phyloP scores from a whole-genome alignment of 2,888 invertebrate genomes.

The Smittia aterrima region DNA sequence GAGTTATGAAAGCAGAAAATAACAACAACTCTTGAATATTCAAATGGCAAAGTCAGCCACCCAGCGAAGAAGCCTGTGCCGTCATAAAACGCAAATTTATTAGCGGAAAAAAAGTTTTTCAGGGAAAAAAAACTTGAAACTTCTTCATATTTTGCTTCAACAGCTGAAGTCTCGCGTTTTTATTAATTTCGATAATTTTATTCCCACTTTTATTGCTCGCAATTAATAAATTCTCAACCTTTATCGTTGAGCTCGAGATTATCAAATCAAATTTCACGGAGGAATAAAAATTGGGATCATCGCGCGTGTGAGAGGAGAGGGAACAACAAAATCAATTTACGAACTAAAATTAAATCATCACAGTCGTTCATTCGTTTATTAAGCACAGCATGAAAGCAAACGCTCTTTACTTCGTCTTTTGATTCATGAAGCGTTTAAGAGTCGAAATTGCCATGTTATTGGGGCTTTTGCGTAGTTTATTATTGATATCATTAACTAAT shows the following conservation, averaged over 20 bases:
- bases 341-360: constrained; percentile 12
- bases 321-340: constrained; percentile 17
- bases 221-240: constrained; percentile 11
- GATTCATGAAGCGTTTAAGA: constrained; percentile 21
- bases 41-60: not conserved
- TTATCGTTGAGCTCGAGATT: not conserved
- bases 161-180: not conserved
- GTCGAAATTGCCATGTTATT: constrained; percentile 9
- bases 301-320: not conserved
- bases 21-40: not conserved
- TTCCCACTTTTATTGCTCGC: not conserved
- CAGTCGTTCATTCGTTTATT: not conserved
- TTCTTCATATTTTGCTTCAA: not conserved
- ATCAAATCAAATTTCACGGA: not conserved
- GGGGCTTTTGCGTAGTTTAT: constrained; percentile 10
- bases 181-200: not conserved
- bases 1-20: constrained; percentile 9
- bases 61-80: not conserved
- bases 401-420: not conserved
- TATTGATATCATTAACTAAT: constrained; percentile 12
- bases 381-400: constrained; percentile 10
- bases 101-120: not conserved
- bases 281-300: not conserved
- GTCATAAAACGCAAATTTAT: not conserved
- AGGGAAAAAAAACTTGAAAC: no score